A percentile compares a stretch with the other conserved stretches of the same genome.
phyloP scores from a whole-genome alignment of 2,888 invertebrate genomes.

The Buathra laborator region DNA sequence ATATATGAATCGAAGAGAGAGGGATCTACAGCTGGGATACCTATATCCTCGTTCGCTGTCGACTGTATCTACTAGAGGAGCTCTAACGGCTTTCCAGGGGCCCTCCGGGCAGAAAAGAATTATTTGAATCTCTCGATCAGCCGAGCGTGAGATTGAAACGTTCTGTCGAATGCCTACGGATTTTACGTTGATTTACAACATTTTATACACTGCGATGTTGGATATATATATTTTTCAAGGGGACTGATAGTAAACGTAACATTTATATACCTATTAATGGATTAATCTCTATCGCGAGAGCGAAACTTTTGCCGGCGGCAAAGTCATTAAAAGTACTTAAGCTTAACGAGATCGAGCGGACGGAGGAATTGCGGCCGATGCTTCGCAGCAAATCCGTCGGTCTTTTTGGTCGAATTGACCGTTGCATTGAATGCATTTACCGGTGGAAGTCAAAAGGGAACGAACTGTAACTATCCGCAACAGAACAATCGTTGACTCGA shows the following conservation, averaged over 20 bases:
- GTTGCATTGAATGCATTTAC: constrained; percentile 18
- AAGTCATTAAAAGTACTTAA: too few relatives aligned
- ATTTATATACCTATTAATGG: too few relatives aligned
- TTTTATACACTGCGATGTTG: constrained; percentile 32
- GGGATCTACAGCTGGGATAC: constrained; percentile 46
- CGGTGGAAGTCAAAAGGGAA: constrained; percentile 20
- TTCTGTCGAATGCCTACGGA: constrained; percentile 48
- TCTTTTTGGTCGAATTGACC: constrained; percentile 29
- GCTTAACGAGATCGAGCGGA: too few relatives aligned
- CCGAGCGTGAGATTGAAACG: constrained; percentile 65
- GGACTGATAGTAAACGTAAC: not conserved
- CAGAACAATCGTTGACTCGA: constrained; percentile 19
- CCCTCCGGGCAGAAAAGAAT: constrained; percentile 49
- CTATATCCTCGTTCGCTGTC: constrained; percentile 22
- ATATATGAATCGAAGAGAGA: constrained; percentile 6
- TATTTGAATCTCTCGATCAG: constrained; percentile 65
- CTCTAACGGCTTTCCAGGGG: constrained; percentile 38
- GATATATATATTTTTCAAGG: not conserved
- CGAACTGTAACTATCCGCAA: constrained; percentile 36
- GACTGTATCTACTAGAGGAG: constrained; percentile 42
- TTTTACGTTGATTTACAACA: constrained; percentile 55
- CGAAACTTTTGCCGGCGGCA: too few relatives aligned
- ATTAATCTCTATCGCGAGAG: too few relatives aligned
- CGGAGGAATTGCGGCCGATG: not conserved
- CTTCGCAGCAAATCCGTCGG: constrained; percentile 24